A percentile compares a stretch with the other conserved stretches of the same genome.
phyloP scores from a whole-genome alignment of 2,797 vertebrate genomes.

The Hydrolagus colliei region DNA sequence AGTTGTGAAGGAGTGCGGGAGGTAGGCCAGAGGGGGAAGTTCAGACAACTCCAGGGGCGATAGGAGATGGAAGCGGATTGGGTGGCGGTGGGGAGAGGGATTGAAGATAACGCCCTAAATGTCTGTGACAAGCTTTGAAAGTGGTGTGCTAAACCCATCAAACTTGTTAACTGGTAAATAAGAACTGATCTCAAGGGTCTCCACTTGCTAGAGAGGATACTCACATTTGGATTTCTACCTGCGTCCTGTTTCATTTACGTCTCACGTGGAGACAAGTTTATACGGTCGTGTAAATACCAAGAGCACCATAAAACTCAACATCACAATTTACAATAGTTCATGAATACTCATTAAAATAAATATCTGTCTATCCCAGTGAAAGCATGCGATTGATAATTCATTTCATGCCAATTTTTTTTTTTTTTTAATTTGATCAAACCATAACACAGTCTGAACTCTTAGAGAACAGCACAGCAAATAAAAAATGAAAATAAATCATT shows the following conservation, averaged over 20 bases:
- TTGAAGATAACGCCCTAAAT: not conserved
- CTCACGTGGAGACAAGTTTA: not conserved
- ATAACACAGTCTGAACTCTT: conserved; percentile 9
- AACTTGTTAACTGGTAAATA: not conserved
- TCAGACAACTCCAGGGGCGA: too few relatives aligned
- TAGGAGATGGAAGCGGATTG: too few relatives aligned
- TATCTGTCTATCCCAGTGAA: not conserved
- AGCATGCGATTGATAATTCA: not conserved
- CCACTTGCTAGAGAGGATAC: not conserved
- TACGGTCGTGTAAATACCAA: not conserved
- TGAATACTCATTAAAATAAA: not conserved
- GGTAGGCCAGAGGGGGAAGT: too few relatives aligned
- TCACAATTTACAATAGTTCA: not conserved
- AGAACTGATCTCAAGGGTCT: not conserved
- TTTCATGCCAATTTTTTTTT: not conserved
- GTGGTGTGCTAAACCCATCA: too few relatives aligned
- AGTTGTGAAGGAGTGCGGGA: too few relatives aligned
- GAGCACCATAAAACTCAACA: conserved; percentile 10
- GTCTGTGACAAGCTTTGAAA: not conserved
- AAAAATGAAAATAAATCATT: conserved; percentile 16
- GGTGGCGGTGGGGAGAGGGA: too few relatives aligned
- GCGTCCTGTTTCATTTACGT: conserved; percentile 2
- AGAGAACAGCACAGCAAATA: conserved; percentile 12
- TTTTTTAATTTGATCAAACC: conserved; percentile 5
- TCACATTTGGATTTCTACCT: not conserved